phyloP scores from a whole-genome alignment of 2,113 vertebrate species.

The Cinclus cinclus region DNA sequence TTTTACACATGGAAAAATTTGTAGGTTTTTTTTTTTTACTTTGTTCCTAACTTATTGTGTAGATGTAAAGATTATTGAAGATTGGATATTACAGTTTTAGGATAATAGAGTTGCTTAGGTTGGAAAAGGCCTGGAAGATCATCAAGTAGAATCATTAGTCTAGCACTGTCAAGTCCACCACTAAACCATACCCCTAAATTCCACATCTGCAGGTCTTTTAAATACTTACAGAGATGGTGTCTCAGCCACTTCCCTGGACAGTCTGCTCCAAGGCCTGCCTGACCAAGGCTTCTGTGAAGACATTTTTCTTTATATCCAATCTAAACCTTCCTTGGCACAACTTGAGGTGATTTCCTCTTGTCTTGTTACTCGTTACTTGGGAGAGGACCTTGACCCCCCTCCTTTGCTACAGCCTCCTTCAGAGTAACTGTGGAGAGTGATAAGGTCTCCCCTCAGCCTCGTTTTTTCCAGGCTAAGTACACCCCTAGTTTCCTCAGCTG shows the following conservation, averaged over 20 bases:
- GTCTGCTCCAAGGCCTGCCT: not conserved
- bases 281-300: not conserved
- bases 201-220: not conserved
- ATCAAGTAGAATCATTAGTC: not conserved
- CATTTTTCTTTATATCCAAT: not conserved
- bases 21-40: not conserved
- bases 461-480: not conserved
- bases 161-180: not conserved
- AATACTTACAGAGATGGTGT: not conserved
- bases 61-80: not conserved
- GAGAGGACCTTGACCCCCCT: not conserved
- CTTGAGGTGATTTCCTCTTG: not conserved
- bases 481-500: not conserved
- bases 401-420: not conserved
- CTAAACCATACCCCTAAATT: not conserved
- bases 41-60: not conserved
- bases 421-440: not conserved
- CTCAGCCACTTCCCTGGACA: not conserved
- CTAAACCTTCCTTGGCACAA: not conserved
- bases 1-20: not conserved
- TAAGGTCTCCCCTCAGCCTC: not conserved
- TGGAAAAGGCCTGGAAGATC: not conserved
- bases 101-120: not conserved
- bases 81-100: not conserved
- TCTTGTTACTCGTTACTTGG: not conserved